Evolutionary conservation across 2,113 vertebrate species (phyloP).

Genomic region (Rhinichthys klamathensis): DNA sequence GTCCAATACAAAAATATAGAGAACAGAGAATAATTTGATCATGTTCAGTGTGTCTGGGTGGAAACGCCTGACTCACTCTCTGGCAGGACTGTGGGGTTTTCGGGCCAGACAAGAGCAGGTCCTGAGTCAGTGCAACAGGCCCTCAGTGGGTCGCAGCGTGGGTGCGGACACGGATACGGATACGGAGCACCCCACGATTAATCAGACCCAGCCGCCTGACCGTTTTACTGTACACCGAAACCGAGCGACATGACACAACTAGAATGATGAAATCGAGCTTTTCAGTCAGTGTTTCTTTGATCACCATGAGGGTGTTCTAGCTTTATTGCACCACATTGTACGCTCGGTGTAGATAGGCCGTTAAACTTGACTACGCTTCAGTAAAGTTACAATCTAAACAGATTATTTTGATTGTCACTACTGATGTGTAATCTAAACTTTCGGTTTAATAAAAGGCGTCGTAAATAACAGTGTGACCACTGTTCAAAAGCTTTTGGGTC

Average conservation of each 20-base stretch:
- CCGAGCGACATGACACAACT: neutral
- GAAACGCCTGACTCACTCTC: conserved; percentile 54
- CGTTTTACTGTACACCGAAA: neutral
- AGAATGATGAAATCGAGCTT: neutral
- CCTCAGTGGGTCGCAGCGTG: conserved; percentile 27
- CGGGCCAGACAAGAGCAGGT: conserved; percentile 40
- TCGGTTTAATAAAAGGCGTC: neutral
- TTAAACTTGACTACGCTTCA: neutral
- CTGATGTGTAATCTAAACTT: neutral
- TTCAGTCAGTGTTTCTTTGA: neutral
- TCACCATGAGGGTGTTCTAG: neutral
- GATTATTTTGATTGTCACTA: neutral
- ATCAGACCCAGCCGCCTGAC: conserved; percentile 8
- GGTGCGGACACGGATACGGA: conserved; percentile 9
- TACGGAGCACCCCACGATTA: conserved; percentile 12
- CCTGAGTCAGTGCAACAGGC: conserved; percentile 24
- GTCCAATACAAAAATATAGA: neutral
- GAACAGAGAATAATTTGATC: conserved; percentile 32
- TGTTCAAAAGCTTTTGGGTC: neutral
- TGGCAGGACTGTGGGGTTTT: conserved; percentile 54
- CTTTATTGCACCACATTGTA: neutral
- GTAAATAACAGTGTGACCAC: neutral
- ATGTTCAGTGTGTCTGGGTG: conserved; percentile 52
- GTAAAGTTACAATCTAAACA: neutral
- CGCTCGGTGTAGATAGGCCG: neutral